Evolutionary conservation across 2,888 invertebrate genomes (phyloP), one percentile per base, ranked within the genome.

Genomic region (Troides oblongomaculatus): DNA sequence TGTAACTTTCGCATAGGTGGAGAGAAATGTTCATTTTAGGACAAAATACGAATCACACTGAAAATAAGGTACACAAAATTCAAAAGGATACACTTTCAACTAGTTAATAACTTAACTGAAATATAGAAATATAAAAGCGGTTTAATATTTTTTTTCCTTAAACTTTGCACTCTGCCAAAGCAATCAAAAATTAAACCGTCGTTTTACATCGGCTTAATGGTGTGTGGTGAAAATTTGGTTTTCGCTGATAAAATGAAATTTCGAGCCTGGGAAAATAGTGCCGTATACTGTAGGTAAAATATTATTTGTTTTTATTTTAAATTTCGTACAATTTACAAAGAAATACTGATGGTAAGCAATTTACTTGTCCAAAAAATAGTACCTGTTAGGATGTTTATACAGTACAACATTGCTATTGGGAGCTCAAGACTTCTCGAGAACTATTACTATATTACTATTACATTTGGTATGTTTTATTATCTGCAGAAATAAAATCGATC

Each of bases 181-280:
- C 73, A 80, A 76, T 74, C 74, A 74, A 77, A 76, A 74, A 74
- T 76, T 77, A 78, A 78, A 77, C 77, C 75, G 75, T 79, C 77
- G 75, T 78, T 76, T 78, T 79, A 76, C 77, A 79, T 79, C 78
- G 77, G 77, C 75, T 76, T 78, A 81, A 84, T 83, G 78, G 79
- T 79, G 75, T 79, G 80, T 76, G 77, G 77, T 72, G 69, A 71
- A 77, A 79, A 79, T 80, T 79, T 77, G 77, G 79, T 80, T 81
- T 77, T 75, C 71, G 76, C 76, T 76, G 82, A 82, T 79, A 76
- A 80, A 85, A 79, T 75, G 72, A 73, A 73, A 78, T 83, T 81
- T 83, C 79, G 80, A 84, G 83, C 78, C 75, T 71, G 66, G 74
- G 78, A 69, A 75, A 78, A 78, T 78, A 75, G 74, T n/a, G 43